Evolutionary conservation across 2,113 vertebrate genomes (phyloP), one percentile per base, ranked within the genome.

Genomic region (Albula goreensis): DNA sequence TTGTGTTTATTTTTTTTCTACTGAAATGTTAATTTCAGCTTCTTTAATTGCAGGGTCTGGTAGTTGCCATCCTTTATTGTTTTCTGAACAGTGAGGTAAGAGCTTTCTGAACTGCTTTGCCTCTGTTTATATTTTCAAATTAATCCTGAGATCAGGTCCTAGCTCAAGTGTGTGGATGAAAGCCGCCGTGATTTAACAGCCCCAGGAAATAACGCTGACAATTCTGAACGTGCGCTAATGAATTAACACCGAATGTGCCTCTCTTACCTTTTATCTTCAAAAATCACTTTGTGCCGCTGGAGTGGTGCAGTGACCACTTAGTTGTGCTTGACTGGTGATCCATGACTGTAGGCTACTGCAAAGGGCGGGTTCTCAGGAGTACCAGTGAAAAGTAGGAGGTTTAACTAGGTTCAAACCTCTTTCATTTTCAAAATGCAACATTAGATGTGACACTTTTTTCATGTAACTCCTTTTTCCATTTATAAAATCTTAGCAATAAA

Each of bases 61-160:
- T 96, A 86, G 96, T 98, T 89, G 96, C 97, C 10, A 95, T 98
- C 48, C 93, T 98, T 1, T 98, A 98, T 87, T 98, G 97, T 88
- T 98, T 98, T 88, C 89, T 98, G 81, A 98, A 98, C 95, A 97
- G 94, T 49, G 97, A 98, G 92, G 97, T 97, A 93, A 93, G 95
- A 93, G 80, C 80, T 86, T 82, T 25, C 19, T n/a, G 31, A 41
- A 41, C 31, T 41, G 31, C 31, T 41, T 41, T 41, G 31, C 31
- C 5, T 22, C 12, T 4, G 49, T 11, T 79, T 11, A 6, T 49
- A 4, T 49, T 78, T 13, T 1, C 2, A 41, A 48, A 8, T 0
- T 19, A 70, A 70, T 22, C 4, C 3, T 70, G 77, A 78, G 4
- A 5, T 2, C 22, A 11, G 31, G 11, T n/a, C 41, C 10, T 78